A percentile compares a stretch with the other conserved stretches of the same genome.
phyloP scores from a whole-genome alignment of 2,797 vertebrate species.

The Acrossocheilus fasciatus region DNA sequence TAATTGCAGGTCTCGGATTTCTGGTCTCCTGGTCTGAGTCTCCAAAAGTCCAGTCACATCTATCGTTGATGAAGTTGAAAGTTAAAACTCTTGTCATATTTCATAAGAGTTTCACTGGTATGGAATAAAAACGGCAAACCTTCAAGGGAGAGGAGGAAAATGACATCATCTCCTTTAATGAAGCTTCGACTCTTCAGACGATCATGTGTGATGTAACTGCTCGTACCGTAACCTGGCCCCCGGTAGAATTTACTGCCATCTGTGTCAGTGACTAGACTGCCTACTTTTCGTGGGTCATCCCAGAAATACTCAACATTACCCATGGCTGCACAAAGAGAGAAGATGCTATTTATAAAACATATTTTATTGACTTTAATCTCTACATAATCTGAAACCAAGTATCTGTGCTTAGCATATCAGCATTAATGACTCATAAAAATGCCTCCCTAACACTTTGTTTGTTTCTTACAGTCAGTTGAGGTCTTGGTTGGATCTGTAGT shows the following conservation, averaged over 20 bases:
- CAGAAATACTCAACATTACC: slow-evolving; percentile 71
- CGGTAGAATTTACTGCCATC: slow-evolving; percentile 82
- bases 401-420: not conserved
- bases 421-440: not conserved
- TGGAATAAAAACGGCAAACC: slow-evolving; percentile 69
- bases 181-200: slow-evolving; percentile 83
- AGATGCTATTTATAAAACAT: not conserved
- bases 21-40: slow-evolving; percentile 50
- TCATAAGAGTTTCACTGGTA: not conserved
- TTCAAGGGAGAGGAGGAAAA: slow-evolving; percentile 85
- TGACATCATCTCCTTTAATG: slow-evolving; percentile 85
- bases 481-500: slow-evolving; percentile 83
- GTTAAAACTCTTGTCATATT: not conserved
- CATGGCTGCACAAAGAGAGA: no score
- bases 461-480: slow-evolving; percentile 67
- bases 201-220: slow-evolving; percentile 78
- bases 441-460: not conserved
- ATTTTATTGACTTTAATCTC: not conserved
- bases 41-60: slow-evolving; percentile 82
- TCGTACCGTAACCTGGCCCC: slow-evolving; percentile 76
- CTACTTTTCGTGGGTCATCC: slow-evolving; percentile 87
- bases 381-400: not conserved
- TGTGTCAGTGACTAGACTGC: slow-evolving; percentile 67
- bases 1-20: slow-evolving; percentile 53
- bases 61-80: slow-evolving; percentile 50